Conservation (phyloP, 2,888 invertebrate species). For the Caenorhabditis zanzibari region DNA sequence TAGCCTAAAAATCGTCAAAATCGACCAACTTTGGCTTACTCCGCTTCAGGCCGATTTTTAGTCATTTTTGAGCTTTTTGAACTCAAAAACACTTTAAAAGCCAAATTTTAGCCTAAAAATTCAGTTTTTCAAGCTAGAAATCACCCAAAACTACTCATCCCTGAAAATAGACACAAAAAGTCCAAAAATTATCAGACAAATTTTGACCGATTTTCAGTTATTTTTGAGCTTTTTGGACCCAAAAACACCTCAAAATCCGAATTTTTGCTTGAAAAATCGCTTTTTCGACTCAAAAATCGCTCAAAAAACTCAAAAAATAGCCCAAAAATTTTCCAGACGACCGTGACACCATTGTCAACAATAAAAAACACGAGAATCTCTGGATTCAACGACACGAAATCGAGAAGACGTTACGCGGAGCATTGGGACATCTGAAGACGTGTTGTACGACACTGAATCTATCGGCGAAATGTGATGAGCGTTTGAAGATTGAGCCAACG, state of each 20-base stretch:
- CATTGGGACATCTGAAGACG: slow-evolving; percentile 63
- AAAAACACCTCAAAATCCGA: too few relatives aligned
- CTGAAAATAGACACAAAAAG: too few relatives aligned
- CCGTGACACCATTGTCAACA: not conserved
- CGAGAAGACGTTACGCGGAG: slow-evolving; percentile 21
- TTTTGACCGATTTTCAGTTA: too few relatives aligned
- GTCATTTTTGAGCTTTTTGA: too few relatives aligned
- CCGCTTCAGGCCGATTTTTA: too few relatives aligned
- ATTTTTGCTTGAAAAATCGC: not conserved
- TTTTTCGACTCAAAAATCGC: not conserved
- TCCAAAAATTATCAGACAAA: too few relatives aligned
- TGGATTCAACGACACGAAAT: slow-evolving; percentile 46
- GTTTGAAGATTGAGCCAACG: slow-evolving; percentile 40
- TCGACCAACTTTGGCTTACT: too few relatives aligned
- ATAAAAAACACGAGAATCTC: slow-evolving; percentile 16
- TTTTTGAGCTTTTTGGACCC: too few relatives aligned
- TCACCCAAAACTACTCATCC: too few relatives aligned
- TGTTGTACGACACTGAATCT: slow-evolving; percentile 74
- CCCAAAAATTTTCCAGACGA: slow-evolving; percentile 18
- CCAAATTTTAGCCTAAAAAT: not conserved
- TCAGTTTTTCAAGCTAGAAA: not conserved
- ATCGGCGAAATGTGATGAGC: slow-evolving; percentile 71
- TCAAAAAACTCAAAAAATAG: not conserved
- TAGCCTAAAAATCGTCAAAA: not conserved
- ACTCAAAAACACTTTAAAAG: not conserved